These are phyloP conservation scores for Rissa tridactyla DNA, from an alignment of 2,113 vertebrate genomes.

Conservation along the genomic window DNA sequence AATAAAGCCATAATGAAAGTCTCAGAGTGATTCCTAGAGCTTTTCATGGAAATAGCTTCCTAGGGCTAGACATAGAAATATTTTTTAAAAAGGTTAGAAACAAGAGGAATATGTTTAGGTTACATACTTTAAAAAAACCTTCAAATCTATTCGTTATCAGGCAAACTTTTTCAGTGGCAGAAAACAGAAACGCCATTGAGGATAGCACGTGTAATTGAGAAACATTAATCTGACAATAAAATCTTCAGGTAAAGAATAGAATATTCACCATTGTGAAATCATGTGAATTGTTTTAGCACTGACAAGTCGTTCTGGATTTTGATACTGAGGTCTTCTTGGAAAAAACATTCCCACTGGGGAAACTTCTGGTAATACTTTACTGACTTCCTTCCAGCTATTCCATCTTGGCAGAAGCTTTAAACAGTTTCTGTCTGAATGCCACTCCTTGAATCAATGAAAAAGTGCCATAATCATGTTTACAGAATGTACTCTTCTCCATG, in stretches of 20 bases:
- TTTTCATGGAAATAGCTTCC: background rate
- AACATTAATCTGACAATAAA: background rate
- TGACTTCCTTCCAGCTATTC: conserved; percentile 13
- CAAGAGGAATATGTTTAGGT: background rate
- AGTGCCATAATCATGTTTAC: conserved; percentile 27
- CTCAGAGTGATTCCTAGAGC: background rate
- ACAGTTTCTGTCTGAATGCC: background rate
- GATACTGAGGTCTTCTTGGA: background rate
- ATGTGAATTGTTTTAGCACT: background rate
- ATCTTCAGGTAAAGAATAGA: background rate
- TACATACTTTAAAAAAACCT: background rate
- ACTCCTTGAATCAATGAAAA: background rate
- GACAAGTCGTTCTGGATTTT: background rate
- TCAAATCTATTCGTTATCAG: background rate
- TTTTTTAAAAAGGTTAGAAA: background rate
- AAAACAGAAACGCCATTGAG: background rate
- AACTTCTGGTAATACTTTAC: conserved; percentile 19
- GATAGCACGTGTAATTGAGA: background rate
- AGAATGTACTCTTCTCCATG: background rate
- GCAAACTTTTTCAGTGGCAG: background rate
- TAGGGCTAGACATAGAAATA: background rate
- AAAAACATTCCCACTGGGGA: background rate
- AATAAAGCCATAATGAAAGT: background rate
- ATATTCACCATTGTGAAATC: background rate
- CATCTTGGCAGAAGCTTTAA: conserved; percentile 2